Evolutionary conservation across 2,888 invertebrate genomes (phyloP), one percentile per base, ranked within the genome.

Genomic region (Drosophila subquinaria): DNA sequence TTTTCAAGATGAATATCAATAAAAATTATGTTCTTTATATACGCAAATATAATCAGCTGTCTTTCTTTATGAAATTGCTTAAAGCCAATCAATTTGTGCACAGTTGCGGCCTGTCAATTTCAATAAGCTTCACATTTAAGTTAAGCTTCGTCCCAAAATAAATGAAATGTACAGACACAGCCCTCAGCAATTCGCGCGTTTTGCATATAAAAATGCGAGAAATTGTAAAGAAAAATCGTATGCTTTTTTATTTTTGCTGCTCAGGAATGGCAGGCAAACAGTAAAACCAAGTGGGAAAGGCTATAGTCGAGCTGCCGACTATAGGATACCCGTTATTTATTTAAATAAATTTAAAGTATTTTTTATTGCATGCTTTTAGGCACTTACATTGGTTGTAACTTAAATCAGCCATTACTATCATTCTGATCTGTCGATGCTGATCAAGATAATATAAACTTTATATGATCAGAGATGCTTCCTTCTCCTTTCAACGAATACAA

Each of bases 21-120:
- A 6, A 8, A n/a, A 38, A 5, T 38, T n/a, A n/a, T 38, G n/a
- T 38, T 38, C 0, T 53, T 59, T 40, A 53, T 45, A 72, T 35
- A 8, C 0, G 17, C 36, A 17, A 15, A 57, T 27, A 36, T 52
- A 36, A 45, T 53, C 33, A 52, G 56, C 35, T 45, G 45, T 33
- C 20, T 15, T 33, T 13, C 17, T 50, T 45, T 5, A 23, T 30
- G 9, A 35, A 36, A 38, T 66, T 47, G 36, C 36, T 47, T 57
- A 40, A 57, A 69, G 66, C 48, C 75, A 79, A 84, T 84, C 85
- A 73, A 82, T 85, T 82, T 80, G 45, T 50, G 55, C 59, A 15
- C 51, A 61, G 59, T 64, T 56, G 40, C n/a, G 38, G 57, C 64
- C 75, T 88, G 80, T 82, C 88, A 84, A 76, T 84, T 77, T 70